Evolutionary conservation across 2,113 vertebrate genomes (phyloP).

Genomic region (Pluvialis apricaria): DNA sequence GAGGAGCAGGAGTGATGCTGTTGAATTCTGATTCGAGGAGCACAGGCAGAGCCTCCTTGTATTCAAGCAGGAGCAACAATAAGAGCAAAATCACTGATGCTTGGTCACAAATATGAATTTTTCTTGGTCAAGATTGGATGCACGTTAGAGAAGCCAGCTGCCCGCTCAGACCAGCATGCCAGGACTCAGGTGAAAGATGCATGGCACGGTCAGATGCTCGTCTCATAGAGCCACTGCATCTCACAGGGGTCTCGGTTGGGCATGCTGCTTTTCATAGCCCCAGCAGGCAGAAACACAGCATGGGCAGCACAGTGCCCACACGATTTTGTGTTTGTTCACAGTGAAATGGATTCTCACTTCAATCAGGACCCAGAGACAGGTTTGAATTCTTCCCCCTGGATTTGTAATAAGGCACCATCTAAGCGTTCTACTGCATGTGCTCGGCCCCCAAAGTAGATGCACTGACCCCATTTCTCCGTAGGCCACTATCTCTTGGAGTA

Average conservation of each 20-base stretch:
- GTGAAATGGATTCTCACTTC: not conserved
- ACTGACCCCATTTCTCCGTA: not conserved
- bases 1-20: not conserved
- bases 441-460: not conserved
- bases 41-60: not conserved
- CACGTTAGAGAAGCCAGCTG: not conserved
- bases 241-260: fast-evolving
- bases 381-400: not conserved
- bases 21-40: not conserved
- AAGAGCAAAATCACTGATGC: not conserved
- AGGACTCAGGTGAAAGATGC: not conserved
- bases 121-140: not conserved
- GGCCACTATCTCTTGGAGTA: not conserved
- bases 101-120: no score
- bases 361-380: not conserved
- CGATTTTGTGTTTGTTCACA: not conserved
- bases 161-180: not conserved
- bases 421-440: not conserved
- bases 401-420: not conserved
- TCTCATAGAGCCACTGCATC: not conserved
- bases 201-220: not conserved
- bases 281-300: not conserved
- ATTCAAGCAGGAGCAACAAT: not conserved
- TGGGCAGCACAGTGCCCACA: fast-evolving
- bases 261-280: not conserved